These are phyloP conservation scores for Drosophila lacteicornis DNA, from an alignment of 1,140 invertebrate genomes.

Conservation along the genomic window DNA sequence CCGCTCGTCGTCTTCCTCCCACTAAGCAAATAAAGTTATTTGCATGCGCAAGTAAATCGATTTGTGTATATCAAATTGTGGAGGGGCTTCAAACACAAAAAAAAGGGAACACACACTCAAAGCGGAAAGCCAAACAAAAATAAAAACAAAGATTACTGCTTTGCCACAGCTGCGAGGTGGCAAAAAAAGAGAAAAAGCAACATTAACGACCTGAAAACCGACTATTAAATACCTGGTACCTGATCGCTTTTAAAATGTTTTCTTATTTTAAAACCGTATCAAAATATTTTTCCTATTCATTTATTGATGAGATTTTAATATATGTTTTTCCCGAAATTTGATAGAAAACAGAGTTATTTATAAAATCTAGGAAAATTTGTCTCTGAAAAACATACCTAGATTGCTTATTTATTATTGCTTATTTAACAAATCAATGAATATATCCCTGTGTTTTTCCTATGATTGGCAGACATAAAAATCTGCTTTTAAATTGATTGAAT, in stretches of 20 bases:
- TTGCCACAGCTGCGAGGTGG: constrained; percentile 50
- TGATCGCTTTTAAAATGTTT: neutral
- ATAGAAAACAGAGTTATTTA: neutral
- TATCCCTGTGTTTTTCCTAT: neutral
- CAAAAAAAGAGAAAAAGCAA: neutral
- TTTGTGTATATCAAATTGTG: constrained; percentile 80
- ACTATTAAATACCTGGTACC: neutral
- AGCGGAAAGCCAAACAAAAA: constrained; percentile 41
- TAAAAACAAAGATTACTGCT: constrained; percentile 44
- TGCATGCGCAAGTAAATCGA: constrained; percentile 82
- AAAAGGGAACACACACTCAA: constrained; percentile 17
- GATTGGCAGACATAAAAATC: no score
- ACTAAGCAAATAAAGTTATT: constrained; percentile 80
- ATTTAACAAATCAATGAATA: no score
- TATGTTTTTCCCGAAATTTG: no score
- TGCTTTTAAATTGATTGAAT: constrained; percentile 12
- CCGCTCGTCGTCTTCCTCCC: neutral
- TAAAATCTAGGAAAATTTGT: neutral
- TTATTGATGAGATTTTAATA: neutral
- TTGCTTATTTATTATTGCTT: constrained; percentile 3
- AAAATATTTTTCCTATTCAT: neutral
- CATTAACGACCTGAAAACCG: neutral
- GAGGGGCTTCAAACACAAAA: constrained; percentile 44
- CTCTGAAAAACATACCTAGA: no score
- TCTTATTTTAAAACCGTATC: neutral